A percentile compares a stretch with the other conserved stretches of the same genome.
Conservation (phyloP, 2,888 invertebrate species). For the Ormyrus labotus region DNA sequence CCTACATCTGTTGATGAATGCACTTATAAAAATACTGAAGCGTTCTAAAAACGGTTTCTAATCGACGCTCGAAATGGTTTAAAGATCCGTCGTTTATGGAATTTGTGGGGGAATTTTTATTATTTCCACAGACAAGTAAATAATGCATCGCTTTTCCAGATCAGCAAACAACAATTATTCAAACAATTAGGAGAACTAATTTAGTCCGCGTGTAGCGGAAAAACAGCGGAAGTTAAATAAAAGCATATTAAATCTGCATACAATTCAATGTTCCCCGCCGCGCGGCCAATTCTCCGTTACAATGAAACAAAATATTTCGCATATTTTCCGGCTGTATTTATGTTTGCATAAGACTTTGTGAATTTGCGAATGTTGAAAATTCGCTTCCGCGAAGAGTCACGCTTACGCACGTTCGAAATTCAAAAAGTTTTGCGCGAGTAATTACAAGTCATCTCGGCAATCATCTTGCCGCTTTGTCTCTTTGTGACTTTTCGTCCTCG, state of each 20-base stretch:
- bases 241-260: constrained; percentile 48
- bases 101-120: too few species aligned
- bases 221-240: constrained; percentile 27
- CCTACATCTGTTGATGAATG: too few species aligned
- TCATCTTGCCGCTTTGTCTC: neutral
- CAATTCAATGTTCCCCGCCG: constrained; percentile 26
- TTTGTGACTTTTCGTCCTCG: too few species aligned
- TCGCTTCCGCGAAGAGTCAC: constrained; percentile 28
- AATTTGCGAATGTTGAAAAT: constrained; percentile 10
- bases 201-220: neutral
- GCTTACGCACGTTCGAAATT: constrained; percentile 13
- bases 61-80: too few species aligned
- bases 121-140: neutral
- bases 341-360: constrained; percentile 36
- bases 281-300: constrained; percentile 1
- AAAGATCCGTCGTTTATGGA: too few species aligned
- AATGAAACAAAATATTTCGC: constrained; percentile 27
- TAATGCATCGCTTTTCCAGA: constrained; percentile 23
- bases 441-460: constrained; percentile 30
- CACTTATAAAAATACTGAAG: too few species aligned
- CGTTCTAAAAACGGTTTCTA: too few species aligned
- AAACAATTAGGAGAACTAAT: constrained; percentile 37
- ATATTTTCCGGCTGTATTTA: constrained; percentile 30
- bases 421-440: constrained; percentile 10
- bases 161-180: constrained; percentile 14